Conservation (phyloP, 2,888 invertebrate species). For the Melipona bicolor region DNA sequence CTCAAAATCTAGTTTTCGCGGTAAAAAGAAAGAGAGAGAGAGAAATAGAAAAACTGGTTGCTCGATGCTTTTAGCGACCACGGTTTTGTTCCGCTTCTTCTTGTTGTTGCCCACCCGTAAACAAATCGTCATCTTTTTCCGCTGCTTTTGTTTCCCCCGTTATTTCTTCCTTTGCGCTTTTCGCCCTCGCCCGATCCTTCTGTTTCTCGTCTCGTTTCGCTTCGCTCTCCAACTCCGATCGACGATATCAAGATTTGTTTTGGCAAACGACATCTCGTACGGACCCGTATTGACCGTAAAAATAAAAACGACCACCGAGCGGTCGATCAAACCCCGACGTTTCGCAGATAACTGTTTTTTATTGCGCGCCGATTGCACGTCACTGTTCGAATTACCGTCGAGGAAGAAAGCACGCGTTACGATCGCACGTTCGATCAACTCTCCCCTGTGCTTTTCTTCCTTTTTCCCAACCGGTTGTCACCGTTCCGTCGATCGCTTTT, state of each 20-base stretch:
- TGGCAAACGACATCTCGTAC: slow-evolving; percentile 32
- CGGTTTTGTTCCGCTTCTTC: neutral
- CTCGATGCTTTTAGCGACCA: neutral
- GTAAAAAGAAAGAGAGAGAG: neutral
- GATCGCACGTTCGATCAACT: neutral
- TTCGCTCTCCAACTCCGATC: neutral
- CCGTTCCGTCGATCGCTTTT: neutral
- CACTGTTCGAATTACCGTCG: slow-evolving; percentile 12
- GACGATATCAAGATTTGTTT: slow-evolving; percentile 55
- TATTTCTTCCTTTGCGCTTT: slow-evolving; percentile 14
- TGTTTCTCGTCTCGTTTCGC: neutral
- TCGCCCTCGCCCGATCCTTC: neutral
- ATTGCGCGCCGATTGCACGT: slow-evolving; percentile 22
- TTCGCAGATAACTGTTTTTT: slow-evolving; percentile 51
- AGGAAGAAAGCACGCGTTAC: neutral
- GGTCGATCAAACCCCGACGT: slow-evolving; percentile 48
- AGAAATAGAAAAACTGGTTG: slow-evolving; percentile 26
- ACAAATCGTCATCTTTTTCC: slow-evolving; percentile 49
- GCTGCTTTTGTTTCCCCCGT: neutral
- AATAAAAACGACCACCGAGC: slow-evolving; percentile 38
- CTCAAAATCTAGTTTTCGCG: slow-evolving; percentile 7
- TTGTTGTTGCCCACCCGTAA: slow-evolving; percentile 24
- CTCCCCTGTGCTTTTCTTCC: neutral
- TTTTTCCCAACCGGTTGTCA: neutral
- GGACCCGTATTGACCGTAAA: slow-evolving; percentile 43